A percentile compares a stretch with the other conserved stretches of the same genome.
Conservation (phyloP, 2,113 vertebrate species). For the Nicator chloris region DNA sequence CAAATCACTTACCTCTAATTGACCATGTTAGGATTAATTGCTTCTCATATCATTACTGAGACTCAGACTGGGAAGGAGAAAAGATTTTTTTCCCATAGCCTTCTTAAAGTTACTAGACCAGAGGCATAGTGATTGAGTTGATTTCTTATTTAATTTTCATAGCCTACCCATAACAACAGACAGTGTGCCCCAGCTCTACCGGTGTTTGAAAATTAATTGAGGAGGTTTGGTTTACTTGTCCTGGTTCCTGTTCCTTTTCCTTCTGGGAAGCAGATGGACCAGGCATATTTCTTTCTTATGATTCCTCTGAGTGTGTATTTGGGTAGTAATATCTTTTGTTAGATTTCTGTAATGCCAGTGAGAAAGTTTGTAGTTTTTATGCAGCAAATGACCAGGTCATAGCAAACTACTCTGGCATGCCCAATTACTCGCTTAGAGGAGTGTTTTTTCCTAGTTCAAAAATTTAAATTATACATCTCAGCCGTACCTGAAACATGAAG, state of each 20-base stretch:
- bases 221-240: background rate
- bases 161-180: background rate
- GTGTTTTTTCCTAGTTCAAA: background rate
- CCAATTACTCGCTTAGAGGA: background rate
- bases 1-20: background rate
- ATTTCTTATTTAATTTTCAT: background rate
- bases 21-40: background rate
- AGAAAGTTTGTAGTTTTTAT: background rate
- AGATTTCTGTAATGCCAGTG: background rate
- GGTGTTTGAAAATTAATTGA: background rate
- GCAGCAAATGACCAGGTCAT: background rate
- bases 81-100: background rate
- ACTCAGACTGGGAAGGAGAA: background rate
- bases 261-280: background rate
- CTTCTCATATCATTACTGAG: background rate
- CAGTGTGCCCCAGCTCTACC: background rate
- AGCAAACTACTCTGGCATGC: background rate
- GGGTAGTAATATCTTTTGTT: background rate
- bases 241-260: background rate
- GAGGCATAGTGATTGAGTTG: background rate
- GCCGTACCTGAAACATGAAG: background rate
- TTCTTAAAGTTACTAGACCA: background rate
- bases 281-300: background rate
- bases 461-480: background rate
- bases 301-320: background rate